A percentile compares a stretch with the other conserved stretches of the same genome.
Evolutionary conservation across 2,888 invertebrate species (phyloP).

Genomic region (Clivina fossor): DNA sequence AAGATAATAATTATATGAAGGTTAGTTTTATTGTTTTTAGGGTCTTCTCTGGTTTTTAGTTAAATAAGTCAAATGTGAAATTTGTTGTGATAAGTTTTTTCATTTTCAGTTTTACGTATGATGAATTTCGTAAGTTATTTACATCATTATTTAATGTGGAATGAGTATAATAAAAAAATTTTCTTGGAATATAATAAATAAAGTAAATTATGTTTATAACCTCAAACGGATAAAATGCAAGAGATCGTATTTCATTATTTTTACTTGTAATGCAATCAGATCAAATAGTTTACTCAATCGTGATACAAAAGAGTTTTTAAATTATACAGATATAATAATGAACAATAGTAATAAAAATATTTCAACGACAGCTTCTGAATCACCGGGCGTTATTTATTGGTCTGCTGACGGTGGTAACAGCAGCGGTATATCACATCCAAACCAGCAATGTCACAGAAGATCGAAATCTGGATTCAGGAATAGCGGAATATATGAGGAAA

Average conservation of each 20-base stretch:
- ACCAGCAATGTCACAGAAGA: constrained; percentile 3
- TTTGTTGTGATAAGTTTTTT: no score
- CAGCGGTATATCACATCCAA: constrained; percentile 26
- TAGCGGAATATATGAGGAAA: constrained; percentile 37
- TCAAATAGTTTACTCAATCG: neutral
- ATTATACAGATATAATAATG: neutral
- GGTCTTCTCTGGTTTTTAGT: no score
- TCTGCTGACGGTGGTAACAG: constrained; percentile 29
- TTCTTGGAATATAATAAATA: constrained; percentile 13
- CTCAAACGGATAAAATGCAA: constrained; percentile 21
- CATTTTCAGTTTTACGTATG: constrained; percentile 4
- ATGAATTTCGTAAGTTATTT: constrained; percentile 27
- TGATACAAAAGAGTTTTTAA: neutral
- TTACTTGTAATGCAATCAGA: constrained; percentile 11
- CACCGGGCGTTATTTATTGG: constrained; percentile 17
- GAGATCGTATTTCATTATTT: constrained; percentile 11
- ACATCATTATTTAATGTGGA: constrained; percentile 16
- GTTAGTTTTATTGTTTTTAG: no score
- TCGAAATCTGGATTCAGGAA: constrained; percentile 20
- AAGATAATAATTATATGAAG: no score
- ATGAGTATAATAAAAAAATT: constrained; percentile 18
- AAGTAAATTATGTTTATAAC: constrained; percentile 19
- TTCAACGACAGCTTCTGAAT: constrained; percentile 37
- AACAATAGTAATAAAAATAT: constrained; percentile 33
- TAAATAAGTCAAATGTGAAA: no score